Base-by-base conservation (phyloP, 1,140 invertebrate species). In the Drosophila lini region DNA sequence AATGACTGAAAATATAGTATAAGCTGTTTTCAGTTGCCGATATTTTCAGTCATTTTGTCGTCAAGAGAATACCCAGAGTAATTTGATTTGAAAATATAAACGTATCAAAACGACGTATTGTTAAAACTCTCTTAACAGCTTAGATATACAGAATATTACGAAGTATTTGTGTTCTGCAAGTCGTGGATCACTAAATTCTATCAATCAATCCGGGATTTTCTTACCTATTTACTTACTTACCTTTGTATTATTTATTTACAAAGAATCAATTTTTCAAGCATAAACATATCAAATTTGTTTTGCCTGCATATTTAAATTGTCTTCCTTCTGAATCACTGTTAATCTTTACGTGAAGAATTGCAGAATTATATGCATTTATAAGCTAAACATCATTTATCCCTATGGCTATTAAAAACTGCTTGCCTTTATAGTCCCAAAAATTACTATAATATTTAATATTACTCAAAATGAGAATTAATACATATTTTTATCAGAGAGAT, bases 281-380 rank as follows among this genome's bases (percentile, higher is more conserved):
- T 44, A 44, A 44, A 44, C 42, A 44, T 44, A 44, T 44, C 16
- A 44, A 10, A 32, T 41, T 28, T 28, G 11, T 11, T 32, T 50
- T 32, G n/a, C n/a, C n/a, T 19, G 7, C 3, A 16, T 16, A 34
- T 19, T 34, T 13, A 7, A 19, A 52, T 19, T 52, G 16, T 13
- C 9, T 44, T 22, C 25, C 25, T 22, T 10, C 10, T 44, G 5
- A 44, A 44, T 19, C 16, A 44, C 41, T 19, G 1, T 3, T 47
- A 31, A 31, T 9, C 47, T 48, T 3, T n/a, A 28, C 15, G 6
- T 31, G 15, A 31, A 34, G 6, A 52, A 19, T 19, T 13, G 0
- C 8, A 36, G 16, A 36, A 19, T 19, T 34, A 19, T 53, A 19
- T 53, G 50, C 50, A 36, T 53, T 53, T 53, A 53, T 22, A 36